A percentile compares a stretch with the other conserved stretches of the same genome.
These are phyloP conservation scores for Dendrocincla fuliginosa DNA, from an alignment of 2,797 vertebrate genomes.

Conservation along the genomic window DNA sequence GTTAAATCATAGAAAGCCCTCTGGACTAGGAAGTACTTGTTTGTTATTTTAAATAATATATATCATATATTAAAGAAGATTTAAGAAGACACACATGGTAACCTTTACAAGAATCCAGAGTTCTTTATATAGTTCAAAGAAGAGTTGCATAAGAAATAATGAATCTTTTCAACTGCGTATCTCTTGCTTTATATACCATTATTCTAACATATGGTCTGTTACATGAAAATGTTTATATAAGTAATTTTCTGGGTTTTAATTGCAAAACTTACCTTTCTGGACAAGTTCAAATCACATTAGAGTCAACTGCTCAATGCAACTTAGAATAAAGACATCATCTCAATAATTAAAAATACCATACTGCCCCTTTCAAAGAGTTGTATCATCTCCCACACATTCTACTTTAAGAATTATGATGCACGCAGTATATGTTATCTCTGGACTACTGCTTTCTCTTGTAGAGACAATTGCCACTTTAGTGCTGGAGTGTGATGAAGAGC, in stretches of 20 bases:
- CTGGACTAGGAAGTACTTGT: constrained; percentile 3
- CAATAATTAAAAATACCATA: constrained; percentile 32
- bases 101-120: constrained; percentile 18
- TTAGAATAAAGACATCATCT: neutral
- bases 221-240: neutral
- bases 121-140: constrained; percentile 10
- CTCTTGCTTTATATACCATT: neutral
- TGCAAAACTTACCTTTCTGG: neutral
- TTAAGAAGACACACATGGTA: neutral
- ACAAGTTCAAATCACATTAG: neutral
- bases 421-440: neutral
- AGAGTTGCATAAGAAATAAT: constrained; percentile 7
- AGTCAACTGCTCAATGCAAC: neutral
- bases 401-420: constrained; percentile 34
- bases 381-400: constrained; percentile 17
- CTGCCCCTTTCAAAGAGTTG: neutral
- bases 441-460: neutral
- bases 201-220: constrained; percentile 3
- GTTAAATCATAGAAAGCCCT: constrained; percentile 30
- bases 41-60: neutral
- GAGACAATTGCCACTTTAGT: constrained; percentile 5
- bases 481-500: neutral
- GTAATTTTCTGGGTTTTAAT: neutral
- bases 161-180: neutral
- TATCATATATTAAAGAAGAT: neutral